phyloP scores from a whole-genome alignment of 2,888 invertebrate genomes.

The Sphinx pinastri region DNA sequence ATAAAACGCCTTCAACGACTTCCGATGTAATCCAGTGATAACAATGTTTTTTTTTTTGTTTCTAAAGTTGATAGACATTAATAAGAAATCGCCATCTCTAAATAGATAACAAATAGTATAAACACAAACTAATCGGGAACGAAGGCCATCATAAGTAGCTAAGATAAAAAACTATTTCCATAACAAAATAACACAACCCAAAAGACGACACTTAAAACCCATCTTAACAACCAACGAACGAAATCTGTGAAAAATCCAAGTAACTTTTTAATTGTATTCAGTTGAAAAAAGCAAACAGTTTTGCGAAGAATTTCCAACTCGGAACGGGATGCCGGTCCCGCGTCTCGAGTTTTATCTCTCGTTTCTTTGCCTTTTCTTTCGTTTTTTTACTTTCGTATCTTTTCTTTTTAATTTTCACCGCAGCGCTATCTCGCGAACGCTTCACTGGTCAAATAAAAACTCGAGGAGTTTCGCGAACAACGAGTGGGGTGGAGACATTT shows the following conservation, averaged over 20 bases:
- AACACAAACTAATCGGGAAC: no score
- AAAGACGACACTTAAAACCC: neutral
- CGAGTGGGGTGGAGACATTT: slow-evolving; percentile 35
- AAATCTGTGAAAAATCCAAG: slow-evolving; percentile 23
- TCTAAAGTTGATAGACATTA: no score
- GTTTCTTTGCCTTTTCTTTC: slow-evolving; percentile 58
- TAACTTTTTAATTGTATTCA: slow-evolving; percentile 51
- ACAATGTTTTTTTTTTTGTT: no score
- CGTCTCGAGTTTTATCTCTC: slow-evolving; percentile 50
- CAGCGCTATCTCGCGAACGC: slow-evolving; percentile 82
- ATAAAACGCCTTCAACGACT: no score
- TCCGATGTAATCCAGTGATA: no score
- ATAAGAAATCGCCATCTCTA: no score
- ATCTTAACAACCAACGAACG: neutral
- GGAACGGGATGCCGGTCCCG: slow-evolving; percentile 45
- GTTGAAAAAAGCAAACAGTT: slow-evolving; percentile 44
- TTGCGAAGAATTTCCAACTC: slow-evolving; percentile 39
- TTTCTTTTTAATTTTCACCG: slow-evolving; percentile 81
- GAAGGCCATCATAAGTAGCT: neutral
- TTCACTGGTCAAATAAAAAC: slow-evolving; percentile 85
- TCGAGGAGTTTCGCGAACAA: slow-evolving; percentile 77
- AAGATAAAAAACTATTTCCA: neutral
- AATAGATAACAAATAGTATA: no score
- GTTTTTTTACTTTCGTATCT: slow-evolving; percentile 37
- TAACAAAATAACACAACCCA: neutral